Base-by-base conservation (phyloP, 2,888 invertebrate genomes). In the Limnephilus rhombicus region DNA sequence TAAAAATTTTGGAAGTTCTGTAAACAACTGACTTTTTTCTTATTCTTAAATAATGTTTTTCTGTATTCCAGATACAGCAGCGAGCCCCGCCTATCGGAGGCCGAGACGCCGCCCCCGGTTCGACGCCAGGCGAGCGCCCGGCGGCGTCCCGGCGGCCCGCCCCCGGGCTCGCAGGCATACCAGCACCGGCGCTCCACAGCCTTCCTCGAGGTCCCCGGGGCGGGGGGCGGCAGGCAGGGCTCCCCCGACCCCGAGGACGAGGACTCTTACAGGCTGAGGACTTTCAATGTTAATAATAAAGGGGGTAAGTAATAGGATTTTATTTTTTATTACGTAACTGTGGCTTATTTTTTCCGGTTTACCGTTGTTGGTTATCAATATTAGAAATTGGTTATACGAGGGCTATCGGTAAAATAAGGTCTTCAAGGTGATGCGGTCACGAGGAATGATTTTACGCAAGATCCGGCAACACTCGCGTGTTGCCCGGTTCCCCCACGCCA, bases 201-300 rank as follows among this genome's bases (percentile, higher is more conserved):
- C 88, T 98, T 97, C 95, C 96, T 98, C 93, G 98, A 98, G 94
- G 98, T 98, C 41, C 98, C 98, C 0, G 94, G 95, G 93, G 94
- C 89, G 94, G 93, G 80, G 94, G 94, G 94, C 82, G 93, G 49
- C 93, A 94, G 94, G 81, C 94, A 95, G 4, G 94, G 95, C 91
- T 96, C 95, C 91, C 95, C 95, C 1, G 96, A 96, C 83, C 96
- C 97, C 45, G 97, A 97, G 93, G 98, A 98, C 94, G 98, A 98
- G 94, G 98, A 98, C 95, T 98, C 98, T 93, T 98, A 99, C 96
- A 97, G 99, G 94, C 97, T 99, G 94, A 97, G 99, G 94, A 98
- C 98, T 94, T 99, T 99, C 96, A 98, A 98, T 96, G 98, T 98
- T 96, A 98, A 99, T 94, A 97, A 98, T 94, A 99, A 99, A 97